Evolutionary conservation across 2,888 invertebrate species (phyloP).

Genomic region (Toxonevra muliebris): DNA sequence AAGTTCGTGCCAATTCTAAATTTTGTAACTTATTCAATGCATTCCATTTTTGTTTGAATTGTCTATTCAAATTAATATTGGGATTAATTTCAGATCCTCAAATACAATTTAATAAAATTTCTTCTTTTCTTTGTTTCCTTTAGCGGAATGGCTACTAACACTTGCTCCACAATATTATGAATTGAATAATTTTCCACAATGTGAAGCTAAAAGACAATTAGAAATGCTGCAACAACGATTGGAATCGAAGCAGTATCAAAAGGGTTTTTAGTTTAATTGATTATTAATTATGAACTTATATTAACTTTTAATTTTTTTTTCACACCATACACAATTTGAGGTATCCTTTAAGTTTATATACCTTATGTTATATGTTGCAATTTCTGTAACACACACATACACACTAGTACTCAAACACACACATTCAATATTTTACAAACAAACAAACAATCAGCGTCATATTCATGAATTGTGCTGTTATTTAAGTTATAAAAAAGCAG

Average conservation of each 20-base stretch:
- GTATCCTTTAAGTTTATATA: too few relatives aligned
- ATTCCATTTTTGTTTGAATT: background rate
- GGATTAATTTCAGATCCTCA: background rate
- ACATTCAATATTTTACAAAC: background rate
- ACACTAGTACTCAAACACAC: too few relatives aligned
- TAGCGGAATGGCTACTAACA: constrained; percentile 93
- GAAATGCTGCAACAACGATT: constrained; percentile 87
- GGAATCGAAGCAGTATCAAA: constrained; percentile 87
- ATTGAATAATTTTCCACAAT: constrained; percentile 95
- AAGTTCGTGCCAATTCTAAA: too few relatives aligned
- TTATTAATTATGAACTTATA: background rate
- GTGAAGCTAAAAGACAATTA: constrained; percentile 94
- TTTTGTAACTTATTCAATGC: too few relatives aligned
- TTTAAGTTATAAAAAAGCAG: background rate
- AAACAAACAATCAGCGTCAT: background rate
- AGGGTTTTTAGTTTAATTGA: constrained; percentile 75
- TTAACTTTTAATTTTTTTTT: background rate
- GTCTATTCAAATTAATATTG: background rate
- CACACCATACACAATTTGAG: too few relatives aligned
- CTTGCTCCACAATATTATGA: constrained; percentile 99
- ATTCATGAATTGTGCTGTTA: background rate
- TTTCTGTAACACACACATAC: too few relatives aligned
- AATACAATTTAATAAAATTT: constrained; percentile 6
- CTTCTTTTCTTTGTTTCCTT: constrained; percentile 11
- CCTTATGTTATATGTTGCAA: too few relatives aligned